Percentiles rank a stretch among this genome's conserved stretches.
These are phyloP conservation scores for Cygnus olor DNA, from an alignment of 2,797 vertebrate genomes.

Conservation along the genomic window DNA sequence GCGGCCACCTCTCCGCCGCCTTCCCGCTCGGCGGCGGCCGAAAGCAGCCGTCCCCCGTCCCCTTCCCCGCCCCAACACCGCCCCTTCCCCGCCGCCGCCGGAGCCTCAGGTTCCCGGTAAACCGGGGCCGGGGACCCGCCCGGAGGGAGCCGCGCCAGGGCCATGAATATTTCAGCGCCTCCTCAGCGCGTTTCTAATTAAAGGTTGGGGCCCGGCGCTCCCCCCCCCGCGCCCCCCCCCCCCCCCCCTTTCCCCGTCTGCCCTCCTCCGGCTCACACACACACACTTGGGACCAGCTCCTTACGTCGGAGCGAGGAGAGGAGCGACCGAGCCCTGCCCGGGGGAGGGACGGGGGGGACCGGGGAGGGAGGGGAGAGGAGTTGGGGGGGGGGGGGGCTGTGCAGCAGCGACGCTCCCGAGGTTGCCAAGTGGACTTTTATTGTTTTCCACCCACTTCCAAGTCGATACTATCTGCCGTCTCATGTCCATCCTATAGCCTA, in stretches of 20 bases:
- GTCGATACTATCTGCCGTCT: conserved; percentile 68
- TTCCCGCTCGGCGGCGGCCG: conserved; percentile 31
- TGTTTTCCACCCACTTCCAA: conserved; percentile 69
- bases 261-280: conserved; percentile 11
- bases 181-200: conserved; percentile 77
- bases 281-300: conserved; percentile 81
- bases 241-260: background rate
- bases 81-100: background rate
- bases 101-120: conserved; percentile 77
- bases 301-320: conserved; percentile 67
- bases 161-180: conserved; percentile 76
- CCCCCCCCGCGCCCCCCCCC: background rate
- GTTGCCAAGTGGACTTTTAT: conserved; percentile 69
- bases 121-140: conserved; percentile 50
- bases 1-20: background rate
- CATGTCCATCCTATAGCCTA: conserved; percentile 67
- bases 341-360: conserved; percentile 30
- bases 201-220: conserved; percentile 55
- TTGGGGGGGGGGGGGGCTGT: background rate
- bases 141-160: conserved; percentile 36
- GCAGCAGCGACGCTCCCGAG: conserved; percentile 45
- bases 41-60: conserved; percentile 31
- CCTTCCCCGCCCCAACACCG: conserved; percentile 7
- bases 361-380: background rate
- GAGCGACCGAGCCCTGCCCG: conserved; percentile 15